phyloP scores from a whole-genome alignment of 1,140 invertebrate genomes.

The Triops longicaudatus region DNA sequence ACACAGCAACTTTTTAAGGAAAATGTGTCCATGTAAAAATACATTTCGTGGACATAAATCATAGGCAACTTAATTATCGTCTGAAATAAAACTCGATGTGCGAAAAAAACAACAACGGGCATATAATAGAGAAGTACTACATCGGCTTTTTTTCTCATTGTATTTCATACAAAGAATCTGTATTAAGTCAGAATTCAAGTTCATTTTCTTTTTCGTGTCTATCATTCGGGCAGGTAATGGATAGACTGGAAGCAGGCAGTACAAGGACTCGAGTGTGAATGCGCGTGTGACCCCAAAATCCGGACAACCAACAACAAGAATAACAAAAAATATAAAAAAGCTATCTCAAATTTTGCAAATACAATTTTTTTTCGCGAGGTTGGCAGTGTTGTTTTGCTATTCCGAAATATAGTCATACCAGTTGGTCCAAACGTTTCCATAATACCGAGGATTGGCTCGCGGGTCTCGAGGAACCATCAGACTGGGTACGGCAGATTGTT shows the following conservation, averaged over 20 bases:
- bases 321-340: not conserved
- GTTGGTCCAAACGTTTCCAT: slow-evolving; percentile 63
- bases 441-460: slow-evolving; percentile 56
- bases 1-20: too few species aligned
- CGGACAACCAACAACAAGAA: not conserved
- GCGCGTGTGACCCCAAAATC: not conserved
- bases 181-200: not conserved
- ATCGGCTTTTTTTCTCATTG: not conserved
- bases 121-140: too few species aligned
- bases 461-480: slow-evolving; percentile 58
- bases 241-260: not conserved
- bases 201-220: not conserved
- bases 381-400: not conserved
- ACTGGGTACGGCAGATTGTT: slow-evolving; percentile 59
- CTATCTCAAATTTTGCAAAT: not conserved
- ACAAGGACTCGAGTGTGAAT: not conserved
- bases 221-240: not conserved
- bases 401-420: slow-evolving; percentile 51
- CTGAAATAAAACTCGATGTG: too few species aligned
- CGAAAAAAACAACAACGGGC: too few species aligned
- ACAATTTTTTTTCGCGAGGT: not conserved
- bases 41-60: too few species aligned
- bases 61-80: too few species aligned
- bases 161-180: not conserved
- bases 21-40: too few species aligned